phyloP scores from a whole-genome alignment of 2,113 vertebrate species.

The Corydoras sp. region DNA sequence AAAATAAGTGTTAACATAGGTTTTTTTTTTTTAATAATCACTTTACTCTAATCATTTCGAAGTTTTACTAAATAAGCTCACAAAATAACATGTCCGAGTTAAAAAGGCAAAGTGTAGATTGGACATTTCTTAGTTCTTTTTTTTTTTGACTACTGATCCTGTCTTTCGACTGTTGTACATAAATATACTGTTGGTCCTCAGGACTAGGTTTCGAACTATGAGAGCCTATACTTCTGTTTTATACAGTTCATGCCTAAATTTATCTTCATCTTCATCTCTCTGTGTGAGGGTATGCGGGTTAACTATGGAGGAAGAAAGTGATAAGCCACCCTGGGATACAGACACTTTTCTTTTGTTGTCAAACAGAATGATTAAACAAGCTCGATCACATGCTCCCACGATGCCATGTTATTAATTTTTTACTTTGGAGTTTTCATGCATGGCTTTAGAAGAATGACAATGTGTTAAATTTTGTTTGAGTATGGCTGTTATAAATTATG shows the following conservation, averaged over 20 bases:
- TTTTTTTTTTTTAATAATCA: too few species aligned
- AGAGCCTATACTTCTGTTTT: constrained; percentile 14
- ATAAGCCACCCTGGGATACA: constrained; percentile 55
- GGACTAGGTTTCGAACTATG: constrained; percentile 6
- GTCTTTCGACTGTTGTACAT: background rate
- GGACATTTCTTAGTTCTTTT: background rate
- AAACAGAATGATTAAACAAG: constrained; percentile 75
- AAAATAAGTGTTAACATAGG: too few species aligned
- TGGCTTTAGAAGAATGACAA: constrained; percentile 65
- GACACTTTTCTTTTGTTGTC: constrained; percentile 68
- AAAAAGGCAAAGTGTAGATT: background rate
- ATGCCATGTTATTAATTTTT: constrained; percentile 68
- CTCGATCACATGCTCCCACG: constrained; percentile 67
- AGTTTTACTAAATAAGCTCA: too few species aligned
- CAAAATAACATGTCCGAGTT: too few species aligned
- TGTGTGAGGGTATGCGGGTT: constrained; percentile 25
- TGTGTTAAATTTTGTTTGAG: constrained; percentile 73
- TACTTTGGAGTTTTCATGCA: constrained; percentile 56
- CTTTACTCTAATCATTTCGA: too few species aligned
- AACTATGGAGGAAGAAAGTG: constrained; percentile 29
- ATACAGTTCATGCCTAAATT: constrained; percentile 24
- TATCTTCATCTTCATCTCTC: constrained; percentile 29
- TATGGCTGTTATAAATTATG: constrained; percentile 72
- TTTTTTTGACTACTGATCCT: background rate
- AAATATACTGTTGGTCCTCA: constrained; percentile 3